Evolutionary conservation across 2,113 vertebrate species (phyloP), one percentile per base, ranked within the genome.

Genomic region (Phalacrocorax brasilianus): DNA sequence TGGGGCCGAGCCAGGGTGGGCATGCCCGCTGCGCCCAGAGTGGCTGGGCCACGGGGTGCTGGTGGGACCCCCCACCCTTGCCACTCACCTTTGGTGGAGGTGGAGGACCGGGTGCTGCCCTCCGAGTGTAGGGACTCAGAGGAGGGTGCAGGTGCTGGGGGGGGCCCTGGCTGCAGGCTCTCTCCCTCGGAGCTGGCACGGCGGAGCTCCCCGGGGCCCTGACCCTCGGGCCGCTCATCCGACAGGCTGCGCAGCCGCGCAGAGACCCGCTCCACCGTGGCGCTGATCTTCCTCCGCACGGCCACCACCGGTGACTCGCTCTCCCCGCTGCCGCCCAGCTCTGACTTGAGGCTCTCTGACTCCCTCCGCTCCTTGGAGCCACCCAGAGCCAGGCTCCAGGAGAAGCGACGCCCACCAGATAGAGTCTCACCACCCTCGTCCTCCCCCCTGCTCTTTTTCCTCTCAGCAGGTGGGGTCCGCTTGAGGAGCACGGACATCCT

Each of bases 101-200:
- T 53, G 21, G 99, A 98, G 50, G 98, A 98, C 88, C 97, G 98
- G 7, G 97, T 97, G 89, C 99, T 99, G 84, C 98, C 97, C 97
- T 99, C 98, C 0, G 99, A 99, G 85, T 99, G 99, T 94, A 99
- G 92, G n/a, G 99, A 99, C 94, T 99, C 99, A 0, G 98, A 98
- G 27, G 99, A 99, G 15, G 98, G 98, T 0, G 99, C 98, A 6
- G 98, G 96, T 38, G 97, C 98, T 0, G 98, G 94, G 70, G 99
- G 98, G 15, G 97, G 84, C 1, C 97, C 98, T 56, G 92, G 97
- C 15, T 98, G 98, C 45, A 98, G 88, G 58, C 97, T 98, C 78
- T 99, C 99, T 4, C 98, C 99, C 86, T 99, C 99, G 1, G 99
- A 99, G 62, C 98, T 99, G 77, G 99, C 97, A 11, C 99, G 98